Evolutionary conservation across 2,113 vertebrate species (phyloP), one percentile per base, ranked within the genome.

Genomic region (Podilymbus podiceps): DNA sequence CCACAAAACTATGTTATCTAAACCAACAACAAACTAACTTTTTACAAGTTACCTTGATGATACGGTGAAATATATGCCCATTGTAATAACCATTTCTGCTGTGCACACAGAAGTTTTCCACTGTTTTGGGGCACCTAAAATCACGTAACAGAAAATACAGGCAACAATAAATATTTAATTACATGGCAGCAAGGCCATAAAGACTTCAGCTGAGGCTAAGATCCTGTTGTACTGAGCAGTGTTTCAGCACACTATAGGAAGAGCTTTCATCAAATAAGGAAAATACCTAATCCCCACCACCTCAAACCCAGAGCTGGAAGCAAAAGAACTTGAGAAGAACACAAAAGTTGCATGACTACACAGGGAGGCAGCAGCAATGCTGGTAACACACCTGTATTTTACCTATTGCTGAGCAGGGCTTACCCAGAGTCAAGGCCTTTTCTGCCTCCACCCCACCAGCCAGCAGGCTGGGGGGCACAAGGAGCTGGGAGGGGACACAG

Each of bases 91-190:
- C 98, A 90, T 99, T 99, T 97, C 99, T 99, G 97, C 99, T 99
- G 94, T 99, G 99, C 21, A 99, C 99, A 71, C 99, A 99, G 97
- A 99, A 99, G 96, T 99, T 99, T 98, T 99, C 99, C 97, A 99
- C 99, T 2, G 99, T 99, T 98, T 99, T 99, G 40, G 99, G 99
- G 66, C 99, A 99, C 90, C 99, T 99, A 88, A 47, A 94, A 88
- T 60, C 16, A 67, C 2, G 4, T 5, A 74, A 60, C n/a, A 91
- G 47, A 92, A 93, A 88, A 87, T 12, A 78, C 3, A 91, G 40
- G 17, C 18, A 53, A 69, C 5, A 33, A 2, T 53, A 68, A 89
- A 15, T 52, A 92, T 11, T 81, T 31, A 33, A 40, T 6, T 74
- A 6, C 40, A n/a, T 20, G 35, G 17, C 49, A 24, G 25, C 28